Percentiles rank a stretch among this genome's conserved stretches.
phyloP scores from a whole-genome alignment of 2,113 vertebrate species.

The Argyrosomus japonicus region DNA sequence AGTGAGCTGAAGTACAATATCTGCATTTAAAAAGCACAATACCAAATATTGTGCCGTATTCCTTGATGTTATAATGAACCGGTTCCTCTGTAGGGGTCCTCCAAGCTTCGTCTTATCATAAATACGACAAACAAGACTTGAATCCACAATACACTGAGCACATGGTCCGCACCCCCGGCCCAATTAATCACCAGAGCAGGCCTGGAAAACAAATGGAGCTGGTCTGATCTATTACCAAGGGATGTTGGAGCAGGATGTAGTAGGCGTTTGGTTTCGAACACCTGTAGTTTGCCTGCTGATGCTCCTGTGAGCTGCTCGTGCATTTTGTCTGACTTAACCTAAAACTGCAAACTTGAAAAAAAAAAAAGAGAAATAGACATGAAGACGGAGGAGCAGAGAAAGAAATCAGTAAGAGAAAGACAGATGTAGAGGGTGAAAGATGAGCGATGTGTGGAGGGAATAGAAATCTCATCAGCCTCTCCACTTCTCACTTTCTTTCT shows the following conservation, averaged over 20 bases:
- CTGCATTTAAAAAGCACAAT: neutral
- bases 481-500: conserved; percentile 36
- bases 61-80: conserved; percentile 9
- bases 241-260: conserved; percentile 10
- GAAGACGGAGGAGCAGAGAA: conserved; percentile 1
- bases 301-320: conserved; percentile 14
- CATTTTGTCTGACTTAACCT: conserved; percentile 63
- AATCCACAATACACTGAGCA: conserved; percentile 21
- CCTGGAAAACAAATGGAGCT: conserved; percentile 13
- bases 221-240: conserved; percentile 28
- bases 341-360: conserved; percentile 36
- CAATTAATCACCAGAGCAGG: conserved; percentile 46
- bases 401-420: conserved; percentile 32
- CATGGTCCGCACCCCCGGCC: conserved; percentile 19
- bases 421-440: conserved; percentile 34
- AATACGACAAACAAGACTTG: conserved; percentile 22
- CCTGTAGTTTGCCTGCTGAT: conserved; percentile 43
- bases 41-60: neutral
- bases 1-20: neutral
- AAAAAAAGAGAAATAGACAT: conserved; percentile 9
- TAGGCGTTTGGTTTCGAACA: conserved; percentile 46
- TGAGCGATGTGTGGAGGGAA: conserved; percentile 40
- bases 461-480: conserved; percentile 51
- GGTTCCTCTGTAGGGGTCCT: conserved; percentile 2
- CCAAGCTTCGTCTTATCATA: conserved; percentile 15